Evolutionary conservation across 2,113 vertebrate species (phyloP), one percentile per base, ranked within the genome.

Genomic region (Ptilorrhoa leucosticta): DNA sequence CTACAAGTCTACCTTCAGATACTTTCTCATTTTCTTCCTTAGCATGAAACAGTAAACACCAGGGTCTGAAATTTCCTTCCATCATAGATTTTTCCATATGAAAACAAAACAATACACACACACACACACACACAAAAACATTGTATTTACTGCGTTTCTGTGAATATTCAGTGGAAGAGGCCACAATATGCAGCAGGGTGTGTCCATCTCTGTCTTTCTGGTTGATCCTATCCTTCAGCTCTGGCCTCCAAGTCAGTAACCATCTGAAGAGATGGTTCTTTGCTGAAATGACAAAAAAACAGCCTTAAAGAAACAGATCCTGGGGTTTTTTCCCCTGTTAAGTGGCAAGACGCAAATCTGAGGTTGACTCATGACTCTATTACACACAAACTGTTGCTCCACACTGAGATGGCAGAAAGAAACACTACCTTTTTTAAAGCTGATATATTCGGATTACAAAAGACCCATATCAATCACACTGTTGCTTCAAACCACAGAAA

Each of bases 101-200:
- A 51, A 93, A 72, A 69, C 15, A 69, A 44, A 79, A 28, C 35
- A 50, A 7, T 8, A 57, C 20, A 58, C 13, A 18, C 23, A 64
- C 7, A 48, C 4, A 9, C 3, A 39, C 7, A 44, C 14, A 31
- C 14, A 47, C 3, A 13, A 11, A 20, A 40, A 26, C n/a, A 28
- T 7, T 26, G 10, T 64, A 91, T 70, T 89, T 85, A 97, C 98
- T 92, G 98, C 97, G 89, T 87, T 96, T 98, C 45, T 80, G 60
- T 42, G 90, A 81, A 75, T 98, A 98, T 30, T 97, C 97, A 33
- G 48, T 81, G 68, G 91, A 94, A 63, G 96, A 79, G 10, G 98
- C 98, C 10, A 98, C 98, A 6, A 98, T 1, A 11, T 98, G 98
- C 45, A 98, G 80, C 50, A 98, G 84, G 0, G 98, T 98, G 39